Evolutionary conservation across 1,140 invertebrate species (phyloP).

Genomic region (Pseudoatta argentina): DNA sequence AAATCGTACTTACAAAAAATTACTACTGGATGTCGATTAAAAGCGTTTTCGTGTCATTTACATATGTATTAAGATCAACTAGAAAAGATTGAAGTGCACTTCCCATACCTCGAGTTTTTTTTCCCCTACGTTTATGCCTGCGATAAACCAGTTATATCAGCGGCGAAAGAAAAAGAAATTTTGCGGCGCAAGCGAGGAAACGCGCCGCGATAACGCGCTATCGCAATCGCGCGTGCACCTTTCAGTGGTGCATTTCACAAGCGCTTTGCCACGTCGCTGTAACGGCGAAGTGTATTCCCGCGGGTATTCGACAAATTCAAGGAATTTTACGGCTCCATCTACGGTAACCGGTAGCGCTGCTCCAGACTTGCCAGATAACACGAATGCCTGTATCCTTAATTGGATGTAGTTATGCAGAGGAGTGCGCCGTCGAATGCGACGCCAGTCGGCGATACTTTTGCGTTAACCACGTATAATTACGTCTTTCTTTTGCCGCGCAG

Average conservation of each 20-base stretch:
- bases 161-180: background rate
- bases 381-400: slow-evolving; percentile 58
- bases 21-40: background rate
- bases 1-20: background rate
- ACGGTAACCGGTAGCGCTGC: slow-evolving; percentile 1
- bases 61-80: background rate
- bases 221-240: slow-evolving; percentile 51
- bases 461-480: slow-evolving; percentile 54
- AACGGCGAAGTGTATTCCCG: background rate
- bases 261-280: background rate
- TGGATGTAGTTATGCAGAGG: slow-evolving; percentile 62
- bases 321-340: slow-evolving; percentile 51
- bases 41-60: background rate
- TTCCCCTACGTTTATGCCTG: background rate
- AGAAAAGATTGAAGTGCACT: background rate
- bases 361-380: slow-evolving; percentile 55
- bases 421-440: slow-evolving; percentile 21
- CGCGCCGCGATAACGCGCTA: slow-evolving; percentile 24
- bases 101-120: background rate
- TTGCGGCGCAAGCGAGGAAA: slow-evolving; percentile 16
- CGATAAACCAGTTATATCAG: background rate
- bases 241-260: slow-evolving; percentile 1
- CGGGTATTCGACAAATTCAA: slow-evolving; percentile 50
- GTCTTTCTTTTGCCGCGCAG: slow-evolving; percentile 45
- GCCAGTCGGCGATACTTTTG: slow-evolving; percentile 21